These are phyloP conservation scores for Cheiracanthium punctorium DNA, from an alignment of 2,888 invertebrate species.

Conservation along the genomic window DNA sequence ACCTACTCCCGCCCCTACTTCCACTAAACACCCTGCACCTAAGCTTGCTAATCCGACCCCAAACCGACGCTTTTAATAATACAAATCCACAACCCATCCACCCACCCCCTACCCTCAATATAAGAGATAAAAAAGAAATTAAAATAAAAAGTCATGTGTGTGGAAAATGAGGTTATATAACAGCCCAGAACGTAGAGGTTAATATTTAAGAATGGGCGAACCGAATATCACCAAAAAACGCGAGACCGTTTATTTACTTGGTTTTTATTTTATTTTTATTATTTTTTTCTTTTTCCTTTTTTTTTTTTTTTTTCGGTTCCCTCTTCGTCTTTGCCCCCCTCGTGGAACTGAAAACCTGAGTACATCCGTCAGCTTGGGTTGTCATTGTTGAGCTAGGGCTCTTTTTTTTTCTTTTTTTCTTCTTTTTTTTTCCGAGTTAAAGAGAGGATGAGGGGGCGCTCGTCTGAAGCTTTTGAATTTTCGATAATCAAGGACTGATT, in stretches of 20 bases:
- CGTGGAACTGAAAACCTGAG: slow-evolving; percentile 5
- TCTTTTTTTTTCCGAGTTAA: no score
- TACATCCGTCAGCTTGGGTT: slow-evolving; percentile 12
- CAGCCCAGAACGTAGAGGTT: slow-evolving; percentile 29
- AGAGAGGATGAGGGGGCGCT: background rate
- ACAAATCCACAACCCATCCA: slow-evolving; percentile 39
- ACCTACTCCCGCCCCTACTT: background rate
- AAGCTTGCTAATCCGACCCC: background rate
- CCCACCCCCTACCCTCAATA: background rate
- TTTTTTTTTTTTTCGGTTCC: background rate
- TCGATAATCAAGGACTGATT: background rate
- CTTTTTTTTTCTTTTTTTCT: no score
- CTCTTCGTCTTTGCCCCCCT: background rate
- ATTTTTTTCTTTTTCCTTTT: background rate
- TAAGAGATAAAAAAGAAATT: background rate
- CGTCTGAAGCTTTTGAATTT: background rate
- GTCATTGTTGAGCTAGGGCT: background rate
- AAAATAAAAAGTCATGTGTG: background rate
- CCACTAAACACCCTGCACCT: background rate
- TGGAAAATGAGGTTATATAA: background rate
- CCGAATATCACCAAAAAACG: background rate
- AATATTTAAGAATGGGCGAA: slow-evolving; percentile 36
- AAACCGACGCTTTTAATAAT: slow-evolving; percentile 42
- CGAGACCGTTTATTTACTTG: slow-evolving; percentile 7
- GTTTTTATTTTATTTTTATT: background rate